A percentile compares a stretch with the other conserved stretches of the same genome.
Conservation (phyloP, 2,113 vertebrate genomes). For the Calonectris borealis region DNA sequence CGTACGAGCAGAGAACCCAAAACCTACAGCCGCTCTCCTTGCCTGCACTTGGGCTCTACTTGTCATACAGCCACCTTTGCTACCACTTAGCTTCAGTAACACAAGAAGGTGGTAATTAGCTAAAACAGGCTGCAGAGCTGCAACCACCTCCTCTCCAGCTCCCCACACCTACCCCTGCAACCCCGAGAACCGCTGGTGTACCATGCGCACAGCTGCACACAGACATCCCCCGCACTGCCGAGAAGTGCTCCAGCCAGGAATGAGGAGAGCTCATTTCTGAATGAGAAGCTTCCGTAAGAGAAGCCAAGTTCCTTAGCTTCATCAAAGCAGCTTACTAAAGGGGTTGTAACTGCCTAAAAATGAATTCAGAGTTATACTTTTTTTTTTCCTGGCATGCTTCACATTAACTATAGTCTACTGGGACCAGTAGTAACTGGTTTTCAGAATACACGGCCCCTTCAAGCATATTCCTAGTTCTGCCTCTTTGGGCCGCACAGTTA, state of each 20-base stretch:
- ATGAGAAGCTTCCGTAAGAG: background rate
- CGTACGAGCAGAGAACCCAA: rapidly evolving
- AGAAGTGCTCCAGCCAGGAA: too few species aligned
- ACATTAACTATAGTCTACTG: background rate
- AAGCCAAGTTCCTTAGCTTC: background rate
- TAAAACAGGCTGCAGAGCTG: background rate
- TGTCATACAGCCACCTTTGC: background rate
- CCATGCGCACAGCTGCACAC: rapidly evolving
- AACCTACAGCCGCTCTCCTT: rapidly evolving
- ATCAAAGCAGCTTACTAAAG: too few species aligned
- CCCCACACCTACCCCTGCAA: background rate
- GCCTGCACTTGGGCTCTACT: background rate
- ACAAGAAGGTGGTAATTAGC: too few species aligned
- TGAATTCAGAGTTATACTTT: rapidly evolving
- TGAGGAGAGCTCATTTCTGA: background rate
- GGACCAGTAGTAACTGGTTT: background rate
- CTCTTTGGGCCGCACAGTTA: background rate
- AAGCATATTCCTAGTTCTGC: rapidly evolving
- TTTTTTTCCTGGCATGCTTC: background rate
- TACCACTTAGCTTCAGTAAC: rapidly evolving
- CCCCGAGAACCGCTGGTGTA: rapidly evolving
- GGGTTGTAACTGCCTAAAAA: background rate
- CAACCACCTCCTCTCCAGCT: background rate
- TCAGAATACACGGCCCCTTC: background rate
- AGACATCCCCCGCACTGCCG: rapidly evolving